Evolutionary conservation across 2,888 invertebrate genomes (phyloP), one percentile per base, ranked within the genome.

Genomic region (Panopea generosa): DNA sequence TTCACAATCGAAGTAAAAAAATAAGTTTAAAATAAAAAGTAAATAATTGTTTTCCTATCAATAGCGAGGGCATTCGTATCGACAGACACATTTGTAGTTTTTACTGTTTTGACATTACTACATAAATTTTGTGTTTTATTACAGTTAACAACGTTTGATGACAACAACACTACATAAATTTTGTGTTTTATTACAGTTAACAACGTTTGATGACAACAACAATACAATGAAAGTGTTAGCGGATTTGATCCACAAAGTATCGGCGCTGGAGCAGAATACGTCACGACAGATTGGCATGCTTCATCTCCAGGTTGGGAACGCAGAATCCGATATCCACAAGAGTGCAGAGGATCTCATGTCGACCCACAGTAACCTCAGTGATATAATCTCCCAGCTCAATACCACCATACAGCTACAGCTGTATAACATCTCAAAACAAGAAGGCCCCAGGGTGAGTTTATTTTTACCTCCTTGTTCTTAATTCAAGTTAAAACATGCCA

Each of bases 381-480:
- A 57, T 22, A 47, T 56, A 16, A 63, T 81, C 26, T 67, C 72
- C 24, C 57, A 57, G 33, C 55, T 77, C 6, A 75, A 71, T 49
- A 69, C 45, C 4, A 73, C 77, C 6, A 11, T 81, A 27, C 81
- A 81, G 56, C 59, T 73, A 27, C 81, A 81, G 61, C 43, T 81
- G 26, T 66, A 77, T 50, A 69, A 72, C 53, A 63, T 81, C 11
- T 73, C 73, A 11, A 81, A 77, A 69, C 69, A 69, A 66, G 57
- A 55, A 43, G 81, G 81, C 47, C 81, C 81, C n/a, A 55, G 20
- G 81, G 81, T 81, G 50, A 53, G 69, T 69, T n/a, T n/a, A n/a
- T 9, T 1, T 38, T n/a, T n/a, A n/a, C n/a, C n/a, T n/a, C n/a
- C n/a, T n/a, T n/a, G n/a, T n/a, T n/a, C n/a, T 24, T 24, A 49